Evolutionary conservation across 2,888 invertebrate species (phyloP).

Genomic region (Hesperia comma): DNA sequence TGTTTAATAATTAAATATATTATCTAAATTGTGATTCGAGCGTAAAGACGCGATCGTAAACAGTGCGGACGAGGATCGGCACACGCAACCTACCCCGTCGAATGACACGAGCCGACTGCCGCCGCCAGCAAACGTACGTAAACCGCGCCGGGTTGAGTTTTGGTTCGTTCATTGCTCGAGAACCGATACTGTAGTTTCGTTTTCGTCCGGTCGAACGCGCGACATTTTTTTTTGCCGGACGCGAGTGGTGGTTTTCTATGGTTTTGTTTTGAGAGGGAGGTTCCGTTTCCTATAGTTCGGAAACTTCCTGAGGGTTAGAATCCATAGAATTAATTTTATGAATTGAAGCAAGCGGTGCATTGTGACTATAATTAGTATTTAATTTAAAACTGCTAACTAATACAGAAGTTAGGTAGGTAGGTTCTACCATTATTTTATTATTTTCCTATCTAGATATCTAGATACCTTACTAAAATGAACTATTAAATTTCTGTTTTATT

Average conservation of each 20-base stretch:
- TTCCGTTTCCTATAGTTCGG: conserved; percentile 51
- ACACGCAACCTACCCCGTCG: conserved; percentile 54
- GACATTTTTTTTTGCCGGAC: conserved; percentile 43
- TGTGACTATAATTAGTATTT: too few relatives aligned
- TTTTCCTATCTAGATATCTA: too few relatives aligned
- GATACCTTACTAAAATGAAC: too few relatives aligned
- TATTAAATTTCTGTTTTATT: too few relatives aligned
- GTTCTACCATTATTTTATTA: too few relatives aligned
- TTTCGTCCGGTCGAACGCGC: conserved; percentile 48
- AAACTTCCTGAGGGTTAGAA: conserved; percentile 2
- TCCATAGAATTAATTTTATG: neutral
- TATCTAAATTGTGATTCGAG: conserved; percentile 50
- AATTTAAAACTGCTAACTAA: too few relatives aligned
- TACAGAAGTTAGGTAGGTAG: too few relatives aligned
- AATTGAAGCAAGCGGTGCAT: too few relatives aligned
- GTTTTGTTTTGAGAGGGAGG: conserved; percentile 48
- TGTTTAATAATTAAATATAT: conserved; percentile 44
- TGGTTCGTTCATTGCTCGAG: conserved; percentile 31
- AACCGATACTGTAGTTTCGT: conserved; percentile 44
- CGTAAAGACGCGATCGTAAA: conserved; percentile 67
- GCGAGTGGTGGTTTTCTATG: conserved; percentile 47
- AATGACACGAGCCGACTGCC: conserved; percentile 70
- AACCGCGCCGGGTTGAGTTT: conserved; percentile 33
- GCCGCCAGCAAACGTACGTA: conserved; percentile 7
- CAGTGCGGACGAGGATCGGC: conserved; percentile 54